Base-by-base conservation (phyloP, 2,797 vertebrate species). In the Knipowitschia caucasica region DNA sequence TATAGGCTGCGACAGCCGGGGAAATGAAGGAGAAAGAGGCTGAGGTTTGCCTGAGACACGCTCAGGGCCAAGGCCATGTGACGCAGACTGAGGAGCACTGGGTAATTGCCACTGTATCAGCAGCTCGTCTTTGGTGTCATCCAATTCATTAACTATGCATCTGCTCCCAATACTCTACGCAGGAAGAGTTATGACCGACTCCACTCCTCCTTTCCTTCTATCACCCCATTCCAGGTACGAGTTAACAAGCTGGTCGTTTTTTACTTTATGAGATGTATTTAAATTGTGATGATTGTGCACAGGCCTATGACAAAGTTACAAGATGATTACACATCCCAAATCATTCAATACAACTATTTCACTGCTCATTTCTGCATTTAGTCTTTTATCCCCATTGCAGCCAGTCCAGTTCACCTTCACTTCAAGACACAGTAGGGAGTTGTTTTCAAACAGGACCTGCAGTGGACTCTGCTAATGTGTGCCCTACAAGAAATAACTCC, bases 61-160 rank as follows among this genome's bases (percentile, higher is more conserved):
- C 77, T 76, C 56, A 20, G 53, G 71, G 79, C 71, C 45, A 56
- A 45, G 55, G 62, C 54, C 64, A 67, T 23, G 69, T 59, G 73
- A 78, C 64, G 29, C 47, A 69, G 71, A 59, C 53, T 64, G 60
- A 34, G 47, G n/a, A 53, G 77, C 66, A 75, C 66, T 43, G 59
- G 47, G 64, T 78, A 80, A 88, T 85, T 85, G 80, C 75, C 54
- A 53, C 73, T 66, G 67, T 69, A 81, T 84, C 74, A 80, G 77
- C 77, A 82, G 68, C 71, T 65, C 66, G 69, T 69, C 55, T 42
- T 62, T 38, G 17, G 24, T 64, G 65, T 67, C 25, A 23, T 73
- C 62, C 59, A 60, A 80, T 85, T 83, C 69, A 81, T 82, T 79
- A 83, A 58, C 71, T 65, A 38, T n/a, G 30, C 60, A 60, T 75